Evolutionary conservation across 1,140 invertebrate genomes (phyloP), one percentile per base, ranked within the genome.

Genomic region (Amyelois transitella): DNA sequence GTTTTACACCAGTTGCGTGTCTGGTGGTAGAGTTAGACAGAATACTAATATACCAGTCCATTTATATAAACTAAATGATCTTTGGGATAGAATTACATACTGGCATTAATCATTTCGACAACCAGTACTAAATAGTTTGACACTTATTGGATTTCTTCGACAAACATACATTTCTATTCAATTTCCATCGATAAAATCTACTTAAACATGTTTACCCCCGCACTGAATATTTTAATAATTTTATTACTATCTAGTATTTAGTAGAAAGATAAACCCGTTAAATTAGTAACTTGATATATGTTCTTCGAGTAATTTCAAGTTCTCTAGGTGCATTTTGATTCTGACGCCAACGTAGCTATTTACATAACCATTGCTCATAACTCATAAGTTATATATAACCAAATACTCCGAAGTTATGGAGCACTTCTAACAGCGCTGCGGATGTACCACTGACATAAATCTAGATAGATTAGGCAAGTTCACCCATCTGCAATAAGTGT

Each of bases 1-100:
- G 55, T 54, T 66, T 62, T 49, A 66, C 50, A 51, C 62, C 58
- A 53, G 55, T 60, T 60, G 52, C 32, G 62, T 65, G 55, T 19
- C 21, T 21, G 32, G 32, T 38, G n/a, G 32, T 24, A 5, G 22
- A 14, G 32, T 38, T 38, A 12, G 17, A 38, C 8, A 38, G 32
- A 38, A 38, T 38, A 38, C 32, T 38, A 38, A 38, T 14, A 38
- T 14, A 38, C 32, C 17, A 38, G 32, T 38, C 17, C 32, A 38
- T 14, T 38, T 12, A 14, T 38, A 14, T 38, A 38, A 38, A 38
- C 17, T 38, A 14, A 38, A 12, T 38, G n/a, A 38, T 38, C 32
- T 38, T n/a, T 2, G 14, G 3, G 20, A 49, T 21, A 24, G 25
- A 1, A 25, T 17, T 24, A 17, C 20, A 49, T 49, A 24, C 14